phyloP scores from a whole-genome alignment of 2,888 invertebrate species.

The Yponomeuta evonymella region DNA sequence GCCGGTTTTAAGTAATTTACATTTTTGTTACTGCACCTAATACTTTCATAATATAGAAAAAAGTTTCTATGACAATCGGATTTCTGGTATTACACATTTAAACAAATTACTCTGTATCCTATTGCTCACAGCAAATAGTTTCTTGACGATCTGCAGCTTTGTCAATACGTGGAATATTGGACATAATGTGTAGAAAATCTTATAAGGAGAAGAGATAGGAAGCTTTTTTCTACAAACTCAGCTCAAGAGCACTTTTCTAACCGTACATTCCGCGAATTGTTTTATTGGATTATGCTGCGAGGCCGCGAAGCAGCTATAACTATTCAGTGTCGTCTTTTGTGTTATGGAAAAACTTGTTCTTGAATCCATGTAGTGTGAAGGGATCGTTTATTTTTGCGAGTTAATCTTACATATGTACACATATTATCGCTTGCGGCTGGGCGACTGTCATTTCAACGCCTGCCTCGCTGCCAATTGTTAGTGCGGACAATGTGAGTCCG shows the following conservation, averaged over 20 bases:
- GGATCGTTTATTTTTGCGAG: constrained; percentile 74
- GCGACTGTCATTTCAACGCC: constrained; percentile 55
- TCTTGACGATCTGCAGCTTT: too few relatives aligned
- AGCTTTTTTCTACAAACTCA: neutral
- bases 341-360: constrained; percentile 77
- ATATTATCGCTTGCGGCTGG: constrained; percentile 65
- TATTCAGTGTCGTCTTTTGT: constrained; percentile 77
- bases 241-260: constrained; percentile 30
- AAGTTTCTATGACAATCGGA: too few relatives aligned
- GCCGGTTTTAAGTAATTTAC: too few relatives aligned
- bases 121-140: too few relatives aligned
- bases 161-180: too few relatives aligned
- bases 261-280: constrained; percentile 72
- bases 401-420: constrained; percentile 77
- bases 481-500: constrained; percentile 47
- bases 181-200: too few relatives aligned
- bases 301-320: constrained; percentile 75
- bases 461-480: constrained; percentile 44
- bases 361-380: constrained; percentile 77
- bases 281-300: constrained; percentile 75
- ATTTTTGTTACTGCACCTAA: too few relatives aligned
- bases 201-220: too few relatives aligned
- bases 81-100: too few relatives aligned
- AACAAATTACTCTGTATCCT: too few relatives aligned
- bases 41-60: too few relatives aligned